These are phyloP conservation scores for Trichechus manatus DNA, from an alignment of 2,113 vertebrate genomes.

Conservation along the genomic window DNA sequence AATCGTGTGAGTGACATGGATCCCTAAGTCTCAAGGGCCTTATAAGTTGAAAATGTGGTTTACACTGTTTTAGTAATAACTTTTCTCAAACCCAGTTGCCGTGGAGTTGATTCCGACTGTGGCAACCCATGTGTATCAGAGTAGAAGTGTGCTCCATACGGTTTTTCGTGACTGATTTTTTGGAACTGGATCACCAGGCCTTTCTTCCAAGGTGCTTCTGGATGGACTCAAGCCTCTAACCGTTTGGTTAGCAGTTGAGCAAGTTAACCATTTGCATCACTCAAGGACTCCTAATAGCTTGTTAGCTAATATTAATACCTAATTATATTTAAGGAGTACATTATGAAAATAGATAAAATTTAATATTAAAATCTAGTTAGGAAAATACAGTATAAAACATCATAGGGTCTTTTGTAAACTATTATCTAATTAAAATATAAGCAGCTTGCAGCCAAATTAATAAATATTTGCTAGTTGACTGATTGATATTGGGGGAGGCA, in stretches of 20 bases:
- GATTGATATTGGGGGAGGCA: background rate
- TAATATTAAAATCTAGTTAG: constrained; percentile 41
- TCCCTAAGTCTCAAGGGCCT: background rate
- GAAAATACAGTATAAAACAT: constrained; percentile 34
- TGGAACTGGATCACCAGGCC: background rate
- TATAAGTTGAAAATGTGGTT: constrained; percentile 27
- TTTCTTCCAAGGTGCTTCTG: background rate
- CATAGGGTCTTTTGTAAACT: constrained; percentile 9
- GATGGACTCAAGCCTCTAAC: background rate
- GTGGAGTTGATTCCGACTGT: background rate
- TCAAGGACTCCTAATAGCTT: background rate
- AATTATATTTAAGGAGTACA: background rate
- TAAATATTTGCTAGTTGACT: background rate
- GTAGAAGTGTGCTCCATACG: background rate
- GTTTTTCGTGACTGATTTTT: background rate
- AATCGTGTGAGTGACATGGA: constrained; percentile 3
- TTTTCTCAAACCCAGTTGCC: background rate
- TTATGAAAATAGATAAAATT: constrained; percentile 29
- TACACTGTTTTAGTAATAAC: background rate
- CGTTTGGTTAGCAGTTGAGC: background rate
- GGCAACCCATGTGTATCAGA: background rate
- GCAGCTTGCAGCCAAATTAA: background rate
- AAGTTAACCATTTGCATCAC: background rate
- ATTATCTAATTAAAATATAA: background rate
- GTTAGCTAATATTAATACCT: constrained; percentile 7